Evolutionary conservation across 2,888 invertebrate genomes (phyloP).

Genomic region (Julus scandinavius): DNA sequence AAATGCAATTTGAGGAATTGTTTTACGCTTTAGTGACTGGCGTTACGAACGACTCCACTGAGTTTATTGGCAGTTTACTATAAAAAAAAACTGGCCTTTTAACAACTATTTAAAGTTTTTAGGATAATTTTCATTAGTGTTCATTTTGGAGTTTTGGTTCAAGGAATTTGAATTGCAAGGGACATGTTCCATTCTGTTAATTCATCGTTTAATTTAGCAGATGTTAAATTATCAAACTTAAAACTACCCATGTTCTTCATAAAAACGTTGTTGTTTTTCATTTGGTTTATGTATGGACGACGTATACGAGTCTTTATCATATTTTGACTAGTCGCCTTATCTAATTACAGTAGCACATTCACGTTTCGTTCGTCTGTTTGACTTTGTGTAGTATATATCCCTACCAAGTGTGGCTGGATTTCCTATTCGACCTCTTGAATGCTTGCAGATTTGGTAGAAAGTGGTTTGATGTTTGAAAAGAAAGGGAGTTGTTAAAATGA

Average conservation of each 20-base stretch:
- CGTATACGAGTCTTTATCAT: no score
- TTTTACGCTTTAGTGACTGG: background rate
- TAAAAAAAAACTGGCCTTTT: background rate
- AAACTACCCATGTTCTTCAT: no score
- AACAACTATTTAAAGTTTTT: background rate
- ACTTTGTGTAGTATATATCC: background rate
- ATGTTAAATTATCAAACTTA: no score
- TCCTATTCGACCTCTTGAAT: background rate
- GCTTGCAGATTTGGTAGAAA: background rate
- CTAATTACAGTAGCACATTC: background rate
- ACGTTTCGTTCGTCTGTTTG: background rate
- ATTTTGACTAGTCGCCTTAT: background rate
- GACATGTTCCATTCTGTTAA: no score
- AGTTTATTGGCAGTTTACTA: background rate
- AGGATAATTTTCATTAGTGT: background rate
- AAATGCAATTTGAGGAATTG: background rate
- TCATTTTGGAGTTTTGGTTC: background rate
- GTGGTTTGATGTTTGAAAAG: background rate
- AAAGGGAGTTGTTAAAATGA: background rate
- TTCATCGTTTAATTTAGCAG: no score
- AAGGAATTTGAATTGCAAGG: background rate
- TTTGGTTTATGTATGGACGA: no score
- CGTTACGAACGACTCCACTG: background rate
- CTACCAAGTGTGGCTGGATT: background rate
- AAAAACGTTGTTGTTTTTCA: no score